These are phyloP conservation scores for Drosophila pseudotalamancana DNA, from an alignment of 2,888 invertebrate species.

Conservation along the genomic window DNA sequence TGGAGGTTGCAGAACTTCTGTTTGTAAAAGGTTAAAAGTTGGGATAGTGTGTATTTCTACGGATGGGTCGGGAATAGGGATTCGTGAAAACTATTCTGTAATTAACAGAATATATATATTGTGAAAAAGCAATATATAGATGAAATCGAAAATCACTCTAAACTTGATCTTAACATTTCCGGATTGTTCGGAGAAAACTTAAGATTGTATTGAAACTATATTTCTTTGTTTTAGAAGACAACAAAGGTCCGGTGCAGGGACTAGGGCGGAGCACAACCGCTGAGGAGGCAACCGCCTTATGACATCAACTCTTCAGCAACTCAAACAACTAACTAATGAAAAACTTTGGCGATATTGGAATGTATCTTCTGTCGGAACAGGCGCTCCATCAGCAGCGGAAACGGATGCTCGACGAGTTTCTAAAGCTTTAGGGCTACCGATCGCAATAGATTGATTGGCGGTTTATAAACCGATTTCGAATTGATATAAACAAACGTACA, in stretches of 20 bases:
- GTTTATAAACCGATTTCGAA: neutral
- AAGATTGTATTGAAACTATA: neutral
- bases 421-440: slow-evolving; percentile 58
- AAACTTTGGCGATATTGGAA: slow-evolving; percentile 78
- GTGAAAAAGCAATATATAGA: no score
- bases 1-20: no score
- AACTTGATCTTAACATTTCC: no score
- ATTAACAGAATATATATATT: no score
- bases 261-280: slow-evolving; percentile 74
- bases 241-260: slow-evolving; percentile 56
- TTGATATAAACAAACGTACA: slow-evolving; percentile 17
- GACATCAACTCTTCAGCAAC: slow-evolving; percentile 83
- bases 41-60: no score
- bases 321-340: slow-evolving; percentile 82
- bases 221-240: slow-evolving; percentile 70
- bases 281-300: slow-evolving; percentile 83
- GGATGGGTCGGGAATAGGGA: no score
- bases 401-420: slow-evolving; percentile 74
- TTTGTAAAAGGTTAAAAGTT: no score
- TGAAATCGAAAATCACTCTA: no score
- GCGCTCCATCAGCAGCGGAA: slow-evolving; percentile 73
- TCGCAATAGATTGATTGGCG: neutral
- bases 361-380: slow-evolving; percentile 73
- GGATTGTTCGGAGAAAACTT: neutral
- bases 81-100: no score